phyloP scores from a whole-genome alignment of 2,113 vertebrate species.

The Odontesthes bonariensis region DNA sequence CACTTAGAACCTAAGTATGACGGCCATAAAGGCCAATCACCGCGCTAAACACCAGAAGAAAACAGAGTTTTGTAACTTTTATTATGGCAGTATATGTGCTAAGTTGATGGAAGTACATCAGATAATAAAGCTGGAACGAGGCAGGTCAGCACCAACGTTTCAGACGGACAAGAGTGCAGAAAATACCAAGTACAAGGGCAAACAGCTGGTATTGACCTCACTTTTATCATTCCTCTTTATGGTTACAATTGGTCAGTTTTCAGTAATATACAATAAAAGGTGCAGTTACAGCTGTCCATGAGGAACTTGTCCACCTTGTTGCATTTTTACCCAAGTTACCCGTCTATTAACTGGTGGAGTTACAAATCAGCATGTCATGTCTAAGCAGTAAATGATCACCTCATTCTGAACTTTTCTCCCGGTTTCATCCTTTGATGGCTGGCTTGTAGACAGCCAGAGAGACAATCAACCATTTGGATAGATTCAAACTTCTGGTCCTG shows the following conservation, averaged over 20 bases:
- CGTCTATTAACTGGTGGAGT: background rate
- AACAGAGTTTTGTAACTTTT: constrained; percentile 10
- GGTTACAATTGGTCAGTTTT: background rate
- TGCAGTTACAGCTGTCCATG: constrained; percentile 1
- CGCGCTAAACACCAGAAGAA: constrained; percentile 7
- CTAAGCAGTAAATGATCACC: constrained; percentile 20
- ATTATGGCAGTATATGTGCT: constrained; percentile 6
- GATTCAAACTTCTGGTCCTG: background rate
- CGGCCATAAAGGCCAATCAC: background rate
- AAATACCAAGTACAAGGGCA: background rate
- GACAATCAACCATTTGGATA: constrained; percentile 11
- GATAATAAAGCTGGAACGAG: constrained; percentile 12
- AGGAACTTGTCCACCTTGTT: background rate
- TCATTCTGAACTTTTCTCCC: background rate
- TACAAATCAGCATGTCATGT: constrained; percentile 5
- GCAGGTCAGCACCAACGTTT: background rate
- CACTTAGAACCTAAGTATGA: constrained; percentile 13
- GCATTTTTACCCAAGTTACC: background rate
- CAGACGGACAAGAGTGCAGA: constrained; percentile 7
- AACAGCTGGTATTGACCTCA: constrained; percentile 11
- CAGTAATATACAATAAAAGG: background rate
- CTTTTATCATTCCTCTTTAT: background rate
- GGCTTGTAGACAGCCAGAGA: constrained; percentile 6
- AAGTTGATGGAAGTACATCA: constrained; percentile 18
- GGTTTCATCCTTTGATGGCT: background rate